phyloP scores from a whole-genome alignment of 1,140 invertebrate species.

The Drosophila eugracilis region DNA sequence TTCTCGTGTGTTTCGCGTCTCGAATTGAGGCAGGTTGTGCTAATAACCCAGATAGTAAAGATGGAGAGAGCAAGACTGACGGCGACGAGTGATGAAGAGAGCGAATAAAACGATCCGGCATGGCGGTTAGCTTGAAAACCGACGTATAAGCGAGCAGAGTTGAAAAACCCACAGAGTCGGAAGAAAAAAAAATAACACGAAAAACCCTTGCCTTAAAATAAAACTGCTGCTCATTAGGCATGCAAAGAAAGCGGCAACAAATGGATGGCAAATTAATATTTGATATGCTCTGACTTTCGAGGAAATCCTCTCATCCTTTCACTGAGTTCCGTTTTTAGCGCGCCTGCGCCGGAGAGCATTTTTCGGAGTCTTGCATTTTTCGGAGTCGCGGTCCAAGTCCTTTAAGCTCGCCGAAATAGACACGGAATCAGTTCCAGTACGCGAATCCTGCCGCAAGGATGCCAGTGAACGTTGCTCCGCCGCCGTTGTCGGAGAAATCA shows the following conservation, averaged over 20 bases:
- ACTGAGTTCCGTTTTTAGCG: background rate
- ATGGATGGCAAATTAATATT: constrained; percentile 72
- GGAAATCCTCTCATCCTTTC: constrained; percentile 1
- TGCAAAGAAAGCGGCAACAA: constrained; percentile 59
- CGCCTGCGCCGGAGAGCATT: constrained; percentile 25
- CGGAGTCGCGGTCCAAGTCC: constrained; percentile 20
- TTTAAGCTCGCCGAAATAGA: constrained; percentile 15
- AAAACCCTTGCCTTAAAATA: constrained; percentile 40
- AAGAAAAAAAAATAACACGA: background rate
- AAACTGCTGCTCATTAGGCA: constrained; percentile 68
- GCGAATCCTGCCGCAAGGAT: constrained; percentile 78
- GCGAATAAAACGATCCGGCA: constrained; percentile 38
- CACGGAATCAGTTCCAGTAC: constrained; percentile 75
- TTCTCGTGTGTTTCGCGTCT: constrained; percentile 12
- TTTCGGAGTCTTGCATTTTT: constrained; percentile 47
- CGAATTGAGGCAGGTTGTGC: constrained; percentile 78
- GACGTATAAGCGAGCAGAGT: constrained; percentile 20
- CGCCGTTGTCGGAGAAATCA: constrained; percentile 29
- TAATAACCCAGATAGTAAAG: constrained; percentile 76
- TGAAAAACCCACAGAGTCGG: background rate
- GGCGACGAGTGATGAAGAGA: constrained; percentile 5
- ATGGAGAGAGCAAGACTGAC: background rate
- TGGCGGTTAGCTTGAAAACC: constrained; percentile 29
- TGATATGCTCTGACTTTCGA: constrained; percentile 39
- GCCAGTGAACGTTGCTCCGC: constrained; percentile 53